These are phyloP conservation scores for Cichlasoma orientale DNA, from an alignment of 2,797 vertebrate genomes.

Conservation along the genomic window DNA sequence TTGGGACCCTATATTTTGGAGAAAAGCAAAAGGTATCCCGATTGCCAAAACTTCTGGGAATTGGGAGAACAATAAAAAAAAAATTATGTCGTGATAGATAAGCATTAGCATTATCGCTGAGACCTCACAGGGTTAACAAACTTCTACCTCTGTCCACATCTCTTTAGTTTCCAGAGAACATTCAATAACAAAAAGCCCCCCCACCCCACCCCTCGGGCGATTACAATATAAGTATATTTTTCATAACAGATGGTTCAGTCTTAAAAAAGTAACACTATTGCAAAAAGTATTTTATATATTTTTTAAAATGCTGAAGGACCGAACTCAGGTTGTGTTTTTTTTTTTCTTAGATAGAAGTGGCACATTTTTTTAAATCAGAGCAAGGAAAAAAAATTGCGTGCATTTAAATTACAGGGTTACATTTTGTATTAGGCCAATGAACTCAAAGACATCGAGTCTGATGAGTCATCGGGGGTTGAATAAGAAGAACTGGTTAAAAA, in stretches of 20 bases:
- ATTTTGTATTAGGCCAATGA: background rate
- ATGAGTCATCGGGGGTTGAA: background rate
- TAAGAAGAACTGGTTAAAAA: background rate
- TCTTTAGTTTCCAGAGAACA: background rate
- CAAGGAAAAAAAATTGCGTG: background rate
- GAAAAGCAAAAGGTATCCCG: background rate
- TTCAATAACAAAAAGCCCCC: background rate
- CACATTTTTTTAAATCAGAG: background rate
- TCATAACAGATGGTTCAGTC: constrained; percentile 1
- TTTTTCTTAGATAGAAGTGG: background rate
- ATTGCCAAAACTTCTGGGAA: background rate
- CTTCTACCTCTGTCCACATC: background rate
- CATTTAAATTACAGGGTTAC: background rate
- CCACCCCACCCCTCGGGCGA: background rate
- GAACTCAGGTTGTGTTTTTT: constrained; percentile 2
- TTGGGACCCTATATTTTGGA: background rate
- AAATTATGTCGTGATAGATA: background rate
- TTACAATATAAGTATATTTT: background rate
- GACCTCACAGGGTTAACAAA: background rate
- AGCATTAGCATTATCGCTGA: background rate
- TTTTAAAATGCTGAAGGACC: background rate
- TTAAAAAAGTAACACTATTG: background rate
- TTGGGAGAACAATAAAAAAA: background rate
- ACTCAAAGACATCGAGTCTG: background rate
- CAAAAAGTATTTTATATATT: background rate